Evolutionary conservation across 2,113 vertebrate species (phyloP).

Genomic region (Brachyistius frenatus): DNA sequence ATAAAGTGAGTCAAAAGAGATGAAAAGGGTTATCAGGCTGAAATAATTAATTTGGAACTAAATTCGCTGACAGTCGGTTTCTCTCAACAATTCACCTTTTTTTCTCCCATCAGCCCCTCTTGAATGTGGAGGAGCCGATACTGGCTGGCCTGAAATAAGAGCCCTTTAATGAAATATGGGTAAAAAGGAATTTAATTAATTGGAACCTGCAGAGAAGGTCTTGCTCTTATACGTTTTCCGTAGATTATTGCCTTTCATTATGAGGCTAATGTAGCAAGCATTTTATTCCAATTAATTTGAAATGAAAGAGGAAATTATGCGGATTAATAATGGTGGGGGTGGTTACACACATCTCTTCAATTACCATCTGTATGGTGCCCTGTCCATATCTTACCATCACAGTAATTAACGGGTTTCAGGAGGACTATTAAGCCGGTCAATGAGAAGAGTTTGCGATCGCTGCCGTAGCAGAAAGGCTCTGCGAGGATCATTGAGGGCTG

Average conservation of each 20-base stretch:
- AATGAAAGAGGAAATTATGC: constrained; percentile 92
- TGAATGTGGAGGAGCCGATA: constrained; percentile 85
- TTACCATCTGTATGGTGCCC: constrained; percentile 54
- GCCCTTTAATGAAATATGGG: constrained; percentile 92
- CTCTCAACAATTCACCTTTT: constrained; percentile 74
- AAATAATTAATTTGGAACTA: constrained; percentile 95
- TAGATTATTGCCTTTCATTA: constrained; percentile 91
- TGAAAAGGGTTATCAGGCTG: constrained; percentile 96
- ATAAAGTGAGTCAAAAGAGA: constrained; percentile 94
- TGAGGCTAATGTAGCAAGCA: constrained; percentile 92
- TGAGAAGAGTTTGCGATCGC: constrained; percentile 49
- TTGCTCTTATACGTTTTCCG: constrained; percentile 85
- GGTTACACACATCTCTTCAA: constrained; percentile 81
- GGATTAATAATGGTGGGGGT: constrained; percentile 88
- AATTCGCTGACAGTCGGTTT: constrained; percentile 95
- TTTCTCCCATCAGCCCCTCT: constrained; percentile 50
- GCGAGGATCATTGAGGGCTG: constrained; percentile 19
- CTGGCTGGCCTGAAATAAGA: constrained; percentile 81
- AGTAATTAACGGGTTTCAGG: constrained; percentile 73
- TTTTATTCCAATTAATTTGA: constrained; percentile 93
- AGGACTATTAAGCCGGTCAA: constrained; percentile 52
- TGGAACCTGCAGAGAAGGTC: constrained; percentile 88
- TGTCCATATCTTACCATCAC: constrained; percentile 71
- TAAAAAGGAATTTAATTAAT: constrained; percentile 93
- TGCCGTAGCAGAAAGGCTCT: constrained; percentile 17